phyloP scores from a whole-genome alignment of 2,888 invertebrate species.

The Pseudolycoriella hygida region DNA sequence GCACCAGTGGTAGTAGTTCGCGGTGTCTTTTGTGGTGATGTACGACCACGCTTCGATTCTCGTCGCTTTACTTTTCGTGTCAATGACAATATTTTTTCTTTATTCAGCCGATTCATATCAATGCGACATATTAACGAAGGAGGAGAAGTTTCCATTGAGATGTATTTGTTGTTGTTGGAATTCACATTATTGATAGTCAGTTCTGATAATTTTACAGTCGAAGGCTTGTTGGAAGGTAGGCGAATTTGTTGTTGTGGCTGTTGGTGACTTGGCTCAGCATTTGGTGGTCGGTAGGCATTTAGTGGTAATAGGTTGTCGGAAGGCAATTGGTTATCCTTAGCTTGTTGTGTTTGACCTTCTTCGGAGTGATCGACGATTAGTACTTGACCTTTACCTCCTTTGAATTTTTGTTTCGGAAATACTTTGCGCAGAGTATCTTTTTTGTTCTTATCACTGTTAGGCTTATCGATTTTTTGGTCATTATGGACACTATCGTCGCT shows the following conservation, averaged over 20 bases:
- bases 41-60: not conserved
- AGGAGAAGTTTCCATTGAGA: not conserved
- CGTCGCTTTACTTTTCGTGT: slow-evolving; percentile 13
- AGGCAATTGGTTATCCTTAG: slow-evolving; percentile 19
- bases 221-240: slow-evolving; percentile 3
- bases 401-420: slow-evolving; percentile 48
- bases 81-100: slow-evolving; percentile 16
- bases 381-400: slow-evolving; percentile 53
- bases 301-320: slow-evolving; percentile 16
- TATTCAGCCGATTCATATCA: slow-evolving; percentile 21
- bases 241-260: slow-evolving; percentile 16
- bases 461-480: slow-evolving; percentile 12
- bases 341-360: slow-evolving; percentile 24
- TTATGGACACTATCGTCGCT: slow-evolving; percentile 13
- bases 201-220: slow-evolving; percentile 5
- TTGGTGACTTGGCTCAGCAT: not conserved
- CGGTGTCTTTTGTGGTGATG: not conserved
- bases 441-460: slow-evolving; percentile 47
- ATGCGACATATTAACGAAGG: slow-evolving; percentile 23
- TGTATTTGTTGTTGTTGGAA: not conserved
- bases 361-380: slow-evolving; percentile 47
- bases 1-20: not conserved
- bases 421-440: slow-evolving; percentile 46
- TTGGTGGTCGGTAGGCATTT: slow-evolving; percentile 11
- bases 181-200: slow-evolving; percentile 10